Evolutionary conservation across 2,888 invertebrate species (phyloP), one percentile per base, ranked within the genome.

Genomic region (Brachyptera putata): DNA sequence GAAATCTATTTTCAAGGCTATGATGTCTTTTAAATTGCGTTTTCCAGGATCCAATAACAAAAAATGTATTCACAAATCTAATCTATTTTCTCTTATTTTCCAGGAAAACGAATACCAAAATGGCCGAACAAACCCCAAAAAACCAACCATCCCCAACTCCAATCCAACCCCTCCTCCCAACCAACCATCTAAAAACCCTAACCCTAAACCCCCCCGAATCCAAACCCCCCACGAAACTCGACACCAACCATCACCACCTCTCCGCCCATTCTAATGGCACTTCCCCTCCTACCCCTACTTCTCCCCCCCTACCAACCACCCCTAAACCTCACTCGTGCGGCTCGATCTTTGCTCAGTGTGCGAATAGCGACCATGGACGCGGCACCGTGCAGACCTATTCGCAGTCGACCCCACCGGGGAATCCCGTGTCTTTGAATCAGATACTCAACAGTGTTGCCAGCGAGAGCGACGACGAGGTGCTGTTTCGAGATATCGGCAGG

Each of bases 331-430:
- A 75, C 71, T 74, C 74, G 66, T 76, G 76, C 69, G 76, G 76
- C 63, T 75, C 76, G 66, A 67, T 75, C 57, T 76, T 72, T 68
- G 76, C 75, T 46, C 75, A 76, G 69, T 76, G 76, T 67, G 49
- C 41, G 16, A 46, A 50, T 9, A 26, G 43, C 46, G 53, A 53
- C 25, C 60, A 62, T 25, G 56, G 30, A 46, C 7, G 22, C 22
- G 14, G n/a, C 39, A 5, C 9, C 37, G 18, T n/a, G 22, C 16
- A 24, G 1, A 36, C 16, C n/a, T 2, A 14, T 39, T 30, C 18
- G n/a, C 34, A 11, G 3, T 21, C 36, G 34, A 36, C 37, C 1
- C 18, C 24, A 3, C n/a, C 21, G 14, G 57, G 22, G n/a, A 14
- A 30, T 16, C 50, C 58, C n/a, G 58, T 58, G n/a, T 49, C 58